A percentile compares a stretch with the other conserved stretches of the same genome.
Conservation (phyloP, 1,140 invertebrate species). For the Globodera ellingtonae region DNA sequence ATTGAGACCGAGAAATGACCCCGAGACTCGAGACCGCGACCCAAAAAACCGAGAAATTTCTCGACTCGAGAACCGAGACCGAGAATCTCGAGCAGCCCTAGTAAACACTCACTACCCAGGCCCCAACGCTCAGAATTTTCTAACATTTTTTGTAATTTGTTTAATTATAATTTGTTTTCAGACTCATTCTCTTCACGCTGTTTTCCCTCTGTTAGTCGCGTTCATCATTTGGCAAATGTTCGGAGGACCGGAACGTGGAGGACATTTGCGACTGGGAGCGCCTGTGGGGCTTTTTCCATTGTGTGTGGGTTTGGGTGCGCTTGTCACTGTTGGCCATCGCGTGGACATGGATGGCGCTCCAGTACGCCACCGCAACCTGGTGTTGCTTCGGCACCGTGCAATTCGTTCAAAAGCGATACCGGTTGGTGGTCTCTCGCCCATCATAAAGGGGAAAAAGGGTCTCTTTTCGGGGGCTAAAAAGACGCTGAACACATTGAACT, state of each 20-base stretch:
- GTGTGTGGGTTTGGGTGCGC: neutral
- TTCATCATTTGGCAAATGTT: neutral
- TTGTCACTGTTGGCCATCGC: neutral
- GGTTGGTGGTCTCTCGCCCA: neutral
- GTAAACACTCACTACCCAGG: too few relatives aligned
- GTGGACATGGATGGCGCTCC: neutral
- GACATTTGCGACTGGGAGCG: neutral
- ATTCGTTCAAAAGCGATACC: neutral
- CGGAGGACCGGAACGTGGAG: neutral
- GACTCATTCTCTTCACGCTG: neutral
- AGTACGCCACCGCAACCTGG: neutral
- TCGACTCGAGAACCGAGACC: too few relatives aligned
- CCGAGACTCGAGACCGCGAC: too few relatives aligned
- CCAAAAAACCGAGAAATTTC: too few relatives aligned
- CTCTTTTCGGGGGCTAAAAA: too few relatives aligned
- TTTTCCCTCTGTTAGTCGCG: neutral
- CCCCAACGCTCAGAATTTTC: too few relatives aligned
- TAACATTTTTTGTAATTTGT: neutral
- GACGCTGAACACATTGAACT: too few relatives aligned
- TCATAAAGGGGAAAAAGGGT: too few relatives aligned
- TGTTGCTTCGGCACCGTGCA: neutral
- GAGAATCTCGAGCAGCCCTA: too few relatives aligned
- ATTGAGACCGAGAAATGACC: too few relatives aligned
- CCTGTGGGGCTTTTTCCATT: neutral
- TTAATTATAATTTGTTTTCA: neutral